These are phyloP conservation scores for Dolomedes plantarius DNA, from an alignment of 2,888 invertebrate species.

Conservation along the genomic window DNA sequence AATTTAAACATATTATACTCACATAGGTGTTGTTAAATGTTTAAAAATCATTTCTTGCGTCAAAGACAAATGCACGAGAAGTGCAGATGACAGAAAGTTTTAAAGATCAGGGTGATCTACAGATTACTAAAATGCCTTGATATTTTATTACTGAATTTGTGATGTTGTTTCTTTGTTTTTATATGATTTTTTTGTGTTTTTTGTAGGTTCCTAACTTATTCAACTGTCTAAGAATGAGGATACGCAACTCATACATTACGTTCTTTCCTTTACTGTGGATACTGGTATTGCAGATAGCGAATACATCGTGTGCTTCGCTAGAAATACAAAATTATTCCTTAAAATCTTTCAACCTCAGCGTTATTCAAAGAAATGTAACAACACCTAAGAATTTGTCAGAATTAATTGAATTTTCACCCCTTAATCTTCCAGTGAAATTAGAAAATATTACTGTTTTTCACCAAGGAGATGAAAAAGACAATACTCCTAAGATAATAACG, in stretches of 20 bases:
- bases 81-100: too few relatives aligned
- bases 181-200: neutral
- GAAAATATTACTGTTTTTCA: neutral
- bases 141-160: too few relatives aligned
- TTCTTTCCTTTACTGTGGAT: neutral
- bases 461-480: neutral
- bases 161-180: too few relatives aligned
- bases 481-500: neutral
- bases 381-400: neutral
- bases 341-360: neutral
- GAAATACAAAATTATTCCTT: neutral
- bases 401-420: neutral
- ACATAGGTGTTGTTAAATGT: too few relatives aligned
- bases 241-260: neutral
- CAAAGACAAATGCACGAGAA: too few relatives aligned
- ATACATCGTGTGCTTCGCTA: neutral
- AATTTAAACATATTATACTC: too few relatives aligned
- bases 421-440: neutral
- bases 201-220: slow-evolving; percentile 18
- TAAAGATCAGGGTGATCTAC: too few relatives aligned
- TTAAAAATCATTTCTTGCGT: too few relatives aligned
- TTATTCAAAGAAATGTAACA: neutral
- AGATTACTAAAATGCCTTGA: too few relatives aligned
- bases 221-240: neutral
- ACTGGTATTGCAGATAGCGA: neutral